These are phyloP conservation scores for Mus musculus DNA, from an alignment of 2,113 vertebrate species.

Conservation along the genomic window GRCm39 chr1:193239001-193239500, in stretches of 20 bases:
- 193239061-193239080: slow-evolving; percentile 71
- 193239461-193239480: not conserved
- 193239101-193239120: slow-evolving; percentile 61
- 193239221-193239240: slow-evolving; percentile 82
- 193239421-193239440: not conserved
- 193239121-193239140: slow-evolving; percentile 80
- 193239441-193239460: not conserved
- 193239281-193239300: slow-evolving; percentile 66
- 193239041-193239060: slow-evolving; percentile 79
- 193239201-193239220: slow-evolving; percentile 75
- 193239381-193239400: slow-evolving; percentile 4
- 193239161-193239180: slow-evolving; percentile 82
- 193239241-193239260: slow-evolving; percentile 78
- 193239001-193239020: slow-evolving; percentile 70
- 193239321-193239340: slow-evolving; percentile 51
- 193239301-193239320: slow-evolving; percentile 66
- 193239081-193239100: slow-evolving; percentile 68
- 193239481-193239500: not conserved
- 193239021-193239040: slow-evolving; percentile 62
- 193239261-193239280: slow-evolving; percentile 72
- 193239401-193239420: slow-evolving; percentile 1
- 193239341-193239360: slow-evolving; percentile 64
- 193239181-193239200: slow-evolving; percentile 78
- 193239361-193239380: not conserved
- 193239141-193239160: slow-evolving; percentile 67